Percentiles rank a stretch among this genome's conserved stretches.
Evolutionary conservation across 1,140 invertebrate species (phyloP).

Genomic region (Scylla paramamosain): DNA sequence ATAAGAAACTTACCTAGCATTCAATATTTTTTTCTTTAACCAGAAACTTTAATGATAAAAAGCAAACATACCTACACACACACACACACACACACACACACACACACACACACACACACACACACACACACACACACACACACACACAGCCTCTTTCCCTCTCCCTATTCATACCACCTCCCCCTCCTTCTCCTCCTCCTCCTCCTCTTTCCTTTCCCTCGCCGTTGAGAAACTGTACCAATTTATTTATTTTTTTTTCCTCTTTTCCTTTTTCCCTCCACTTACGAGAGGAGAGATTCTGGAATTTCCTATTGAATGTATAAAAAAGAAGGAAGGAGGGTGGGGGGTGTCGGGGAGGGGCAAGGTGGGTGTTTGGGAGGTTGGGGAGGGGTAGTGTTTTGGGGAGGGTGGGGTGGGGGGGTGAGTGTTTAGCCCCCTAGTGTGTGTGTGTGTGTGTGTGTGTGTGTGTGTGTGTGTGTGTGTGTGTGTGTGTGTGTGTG

Average conservation of each 20-base stretch:
- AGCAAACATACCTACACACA: too few species aligned
- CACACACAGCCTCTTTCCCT: background rate
- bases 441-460: conserved; percentile 20
- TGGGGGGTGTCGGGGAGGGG: background rate
- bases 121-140: too few species aligned
- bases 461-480: conserved; percentile 18
- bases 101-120: too few species aligned
- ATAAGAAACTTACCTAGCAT: too few species aligned
- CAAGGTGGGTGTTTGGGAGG: too few species aligned
- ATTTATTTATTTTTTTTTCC: background rate
- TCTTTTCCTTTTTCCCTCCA: background rate
- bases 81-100: too few species aligned
- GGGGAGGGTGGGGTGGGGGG: too few species aligned
- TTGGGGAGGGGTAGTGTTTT: too few species aligned
- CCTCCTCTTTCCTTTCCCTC: background rate
- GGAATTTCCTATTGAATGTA: background rate
- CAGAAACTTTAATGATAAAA: too few species aligned
- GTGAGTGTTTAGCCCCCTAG: background rate
- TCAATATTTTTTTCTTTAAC: too few species aligned
- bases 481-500: conserved; percentile 12
- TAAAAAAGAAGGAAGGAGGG: background rate
- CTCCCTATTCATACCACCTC: background rate
- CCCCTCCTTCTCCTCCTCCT: background rate
- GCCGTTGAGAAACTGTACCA: background rate
- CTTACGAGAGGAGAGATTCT: background rate